Percentiles rank a stretch among this genome's conserved stretches.
These are phyloP conservation scores for Thera obeliscata DNA, from an alignment of 2,888 invertebrate genomes.

Conservation along the genomic window DNA sequence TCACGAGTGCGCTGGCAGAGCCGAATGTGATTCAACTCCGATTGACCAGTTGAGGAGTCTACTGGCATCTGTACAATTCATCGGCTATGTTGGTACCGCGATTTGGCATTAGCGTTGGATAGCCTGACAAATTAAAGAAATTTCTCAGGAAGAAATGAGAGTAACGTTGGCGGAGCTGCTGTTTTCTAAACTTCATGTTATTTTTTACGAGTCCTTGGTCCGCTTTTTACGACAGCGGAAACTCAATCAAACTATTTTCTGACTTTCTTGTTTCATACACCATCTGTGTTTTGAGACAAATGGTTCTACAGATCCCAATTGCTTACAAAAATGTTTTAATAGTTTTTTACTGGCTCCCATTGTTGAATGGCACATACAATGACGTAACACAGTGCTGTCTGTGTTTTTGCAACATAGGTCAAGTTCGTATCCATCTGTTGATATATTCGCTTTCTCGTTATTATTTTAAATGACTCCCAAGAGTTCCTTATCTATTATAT, in stretches of 20 bases:
- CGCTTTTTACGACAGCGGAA: not conserved
- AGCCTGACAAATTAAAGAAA: slow-evolving; percentile 19
- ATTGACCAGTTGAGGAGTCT: slow-evolving; percentile 30
- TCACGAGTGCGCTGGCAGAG: slow-evolving; percentile 40
- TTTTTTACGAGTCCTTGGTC: not conserved
- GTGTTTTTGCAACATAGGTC: slow-evolving; percentile 9
- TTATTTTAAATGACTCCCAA: slow-evolving; percentile 9
- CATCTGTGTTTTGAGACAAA: not conserved
- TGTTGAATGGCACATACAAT: not conserved
- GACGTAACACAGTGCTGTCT: not conserved
- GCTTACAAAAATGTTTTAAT: not conserved
- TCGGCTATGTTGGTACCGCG: slow-evolving; percentile 29
- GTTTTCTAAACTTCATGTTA: not conserved
- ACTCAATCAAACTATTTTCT: no score
- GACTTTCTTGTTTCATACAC: not conserved
- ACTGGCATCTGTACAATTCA: slow-evolving; percentile 30
- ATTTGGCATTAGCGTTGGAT: slow-evolving; percentile 24
- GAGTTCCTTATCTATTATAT: slow-evolving; percentile 2
- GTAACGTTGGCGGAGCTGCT: not conserved
- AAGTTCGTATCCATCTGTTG: slow-evolving; percentile 1
- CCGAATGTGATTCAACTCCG: slow-evolving; percentile 39
- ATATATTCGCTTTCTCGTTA: slow-evolving; percentile 7
- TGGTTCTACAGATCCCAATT: not conserved
- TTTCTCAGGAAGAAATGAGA: slow-evolving; percentile 9
- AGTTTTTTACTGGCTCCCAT: slow-evolving; percentile 1